A percentile compares a stretch with the other conserved stretches of the same genome.
Conservation (phyloP, 2,113 vertebrate species). For the crab-eating macaque (Macaca fascicularis) region DNA sequence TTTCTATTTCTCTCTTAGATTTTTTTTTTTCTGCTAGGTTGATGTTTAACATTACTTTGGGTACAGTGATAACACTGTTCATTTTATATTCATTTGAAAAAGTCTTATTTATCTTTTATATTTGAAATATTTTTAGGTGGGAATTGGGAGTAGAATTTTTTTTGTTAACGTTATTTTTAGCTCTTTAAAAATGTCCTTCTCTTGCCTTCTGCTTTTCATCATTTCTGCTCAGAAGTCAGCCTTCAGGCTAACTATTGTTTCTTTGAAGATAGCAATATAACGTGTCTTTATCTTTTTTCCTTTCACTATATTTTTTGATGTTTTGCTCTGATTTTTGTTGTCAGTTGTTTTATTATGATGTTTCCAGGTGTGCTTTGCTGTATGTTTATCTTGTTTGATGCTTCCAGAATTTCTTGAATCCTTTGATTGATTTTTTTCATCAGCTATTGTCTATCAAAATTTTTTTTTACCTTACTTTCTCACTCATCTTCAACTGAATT, state of each 20-base stretch:
- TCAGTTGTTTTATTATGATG: neutral
- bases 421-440: neutral
- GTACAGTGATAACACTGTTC: neutral
- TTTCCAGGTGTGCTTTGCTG: neutral
- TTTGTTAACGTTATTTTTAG: neutral
- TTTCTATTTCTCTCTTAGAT: neutral
- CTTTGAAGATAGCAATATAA: neutral
- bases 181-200: neutral
- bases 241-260: neutral
- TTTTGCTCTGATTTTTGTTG: neutral
- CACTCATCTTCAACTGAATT: neutral
- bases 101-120: neutral
- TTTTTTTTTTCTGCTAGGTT: neutral
- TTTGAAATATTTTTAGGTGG: fast-evolving
- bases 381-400: neutral
- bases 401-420: neutral
- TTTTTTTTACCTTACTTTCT: neutral
- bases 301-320: neutral
- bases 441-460: neutral
- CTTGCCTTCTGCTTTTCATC: neutral
- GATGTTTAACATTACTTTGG: neutral
- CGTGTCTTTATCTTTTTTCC: neutral
- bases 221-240: neutral
- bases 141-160: neutral
- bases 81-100: neutral